phyloP scores from a whole-genome alignment of 2,797 vertebrate genomes.

The Ataeniobius toweri region DNA sequence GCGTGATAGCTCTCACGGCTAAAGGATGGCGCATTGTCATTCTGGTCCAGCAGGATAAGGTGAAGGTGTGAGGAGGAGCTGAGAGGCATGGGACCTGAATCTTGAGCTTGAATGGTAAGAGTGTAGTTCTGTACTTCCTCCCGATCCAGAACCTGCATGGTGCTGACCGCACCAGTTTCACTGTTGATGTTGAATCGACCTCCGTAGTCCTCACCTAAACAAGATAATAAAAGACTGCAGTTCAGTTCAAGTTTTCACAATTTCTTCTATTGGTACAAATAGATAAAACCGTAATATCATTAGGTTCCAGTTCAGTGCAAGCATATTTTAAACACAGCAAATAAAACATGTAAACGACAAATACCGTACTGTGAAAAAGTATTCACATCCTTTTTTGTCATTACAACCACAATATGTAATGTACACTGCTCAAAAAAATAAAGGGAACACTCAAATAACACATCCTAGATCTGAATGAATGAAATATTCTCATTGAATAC shows the following conservation, averaged over 20 bases:
- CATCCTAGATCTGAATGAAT: too few relatives aligned
- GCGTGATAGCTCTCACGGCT: constrained; percentile 77
- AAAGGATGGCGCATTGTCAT: constrained; percentile 89
- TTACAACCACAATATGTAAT: not conserved
- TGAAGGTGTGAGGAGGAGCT: constrained; percentile 80
- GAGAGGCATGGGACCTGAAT: constrained; percentile 79
- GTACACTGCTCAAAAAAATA: not conserved
- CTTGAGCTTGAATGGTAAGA: constrained; percentile 84
- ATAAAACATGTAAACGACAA: not conserved
- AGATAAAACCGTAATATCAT: not conserved
- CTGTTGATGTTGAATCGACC: constrained; percentile 85
- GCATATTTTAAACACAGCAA: not conserved
- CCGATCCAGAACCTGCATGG: constrained; percentile 83
- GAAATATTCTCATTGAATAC: too few relatives aligned
- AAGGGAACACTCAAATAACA: too few relatives aligned
- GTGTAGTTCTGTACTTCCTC: constrained; percentile 86
- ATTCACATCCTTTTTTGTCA: not conserved
- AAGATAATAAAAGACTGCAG: not conserved
- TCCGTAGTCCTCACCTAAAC: constrained; percentile 81
- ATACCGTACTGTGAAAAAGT: not conserved
- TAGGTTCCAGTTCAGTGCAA: not conserved
- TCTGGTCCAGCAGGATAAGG: constrained; percentile 87
- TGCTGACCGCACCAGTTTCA: constrained; percentile 84
- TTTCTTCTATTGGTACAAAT: not conserved
- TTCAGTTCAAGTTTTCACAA: not conserved